Conservation (phyloP, 2,888 invertebrate species). For the Panopea generosa region DNA sequence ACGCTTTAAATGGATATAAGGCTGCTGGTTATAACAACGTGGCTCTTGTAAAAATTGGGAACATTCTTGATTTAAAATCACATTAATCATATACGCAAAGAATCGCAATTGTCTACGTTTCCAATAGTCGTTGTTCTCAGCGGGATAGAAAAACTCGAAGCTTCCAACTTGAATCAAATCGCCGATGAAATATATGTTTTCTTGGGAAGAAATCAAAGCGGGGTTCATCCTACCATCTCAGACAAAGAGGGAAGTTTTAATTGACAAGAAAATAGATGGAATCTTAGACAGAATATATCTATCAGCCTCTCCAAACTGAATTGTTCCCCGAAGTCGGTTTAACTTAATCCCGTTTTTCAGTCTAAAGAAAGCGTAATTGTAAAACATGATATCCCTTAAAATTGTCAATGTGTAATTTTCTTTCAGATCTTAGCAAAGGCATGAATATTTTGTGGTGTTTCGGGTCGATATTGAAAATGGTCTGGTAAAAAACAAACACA, state of each 20-base stretch:
- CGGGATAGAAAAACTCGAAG: constrained; percentile 55
- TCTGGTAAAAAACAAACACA: constrained; percentile 2
- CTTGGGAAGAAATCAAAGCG: constrained; percentile 60
- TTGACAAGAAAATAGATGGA: constrained; percentile 67
- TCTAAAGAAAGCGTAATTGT: constrained; percentile 52
- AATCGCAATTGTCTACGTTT: constrained; percentile 61
- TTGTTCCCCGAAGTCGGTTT: constrained; percentile 57
- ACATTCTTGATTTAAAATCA: constrained; percentile 52
- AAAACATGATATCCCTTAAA: constrained; percentile 54
- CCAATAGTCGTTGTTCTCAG: constrained; percentile 53
- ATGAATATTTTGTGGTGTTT: constrained; percentile 45
- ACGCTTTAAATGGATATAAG: too few relatives aligned
- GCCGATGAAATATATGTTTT: constrained; percentile 57
- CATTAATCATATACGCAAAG: constrained; percentile 54
- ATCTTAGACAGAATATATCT: constrained; percentile 60
- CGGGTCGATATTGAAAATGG: constrained; percentile 13
- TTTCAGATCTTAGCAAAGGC: constrained; percentile 20
- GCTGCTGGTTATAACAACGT: too few relatives aligned
- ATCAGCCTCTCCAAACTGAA: constrained; percentile 56
- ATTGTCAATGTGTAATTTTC: constrained; percentile 52
- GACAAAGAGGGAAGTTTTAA: constrained; percentile 63
- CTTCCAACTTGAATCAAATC: constrained; percentile 57
- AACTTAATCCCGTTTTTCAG: constrained; percentile 55
- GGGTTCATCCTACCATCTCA: constrained; percentile 57
- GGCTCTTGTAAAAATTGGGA: too few relatives aligned